These are phyloP conservation scores for Popillia japonica DNA, from an alignment of 1,140 invertebrate genomes.

Conservation along the genomic window DNA sequence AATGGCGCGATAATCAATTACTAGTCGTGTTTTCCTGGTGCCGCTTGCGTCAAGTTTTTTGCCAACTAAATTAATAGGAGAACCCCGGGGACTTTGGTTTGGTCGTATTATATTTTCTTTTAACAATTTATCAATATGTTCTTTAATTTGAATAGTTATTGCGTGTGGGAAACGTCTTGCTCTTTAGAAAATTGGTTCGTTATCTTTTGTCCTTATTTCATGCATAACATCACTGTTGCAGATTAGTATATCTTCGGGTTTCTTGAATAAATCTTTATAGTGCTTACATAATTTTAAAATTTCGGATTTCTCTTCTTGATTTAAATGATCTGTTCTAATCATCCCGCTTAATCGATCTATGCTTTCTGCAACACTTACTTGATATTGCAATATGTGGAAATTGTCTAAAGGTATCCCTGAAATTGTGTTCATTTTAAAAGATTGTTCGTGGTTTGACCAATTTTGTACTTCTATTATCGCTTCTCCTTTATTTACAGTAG, in stretches of 20 bases:
- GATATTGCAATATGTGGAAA: not conserved
- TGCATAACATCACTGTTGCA: conserved; percentile 21
- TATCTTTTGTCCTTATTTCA: conserved; percentile 14
- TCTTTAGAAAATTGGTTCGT: too few relatives aligned
- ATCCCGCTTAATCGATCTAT: not conserved
- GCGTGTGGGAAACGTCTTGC: too few relatives aligned
- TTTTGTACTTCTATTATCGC: not conserved
- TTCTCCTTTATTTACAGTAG: not conserved
- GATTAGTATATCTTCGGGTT: not conserved
- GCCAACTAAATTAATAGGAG: conserved; percentile 51
- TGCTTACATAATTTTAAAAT: conserved; percentile 1
- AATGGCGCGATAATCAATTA: conserved; percentile 59
- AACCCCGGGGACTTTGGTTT: conserved; percentile 48
- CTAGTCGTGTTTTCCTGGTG: conserved; percentile 54
- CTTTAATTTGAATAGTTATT: conserved; percentile 46
- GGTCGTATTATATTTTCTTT: conserved; percentile 51
- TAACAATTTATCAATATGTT: conserved; percentile 47
- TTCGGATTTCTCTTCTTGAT: not conserved
- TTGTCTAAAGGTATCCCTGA: not conserved
- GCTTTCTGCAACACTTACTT: not conserved
- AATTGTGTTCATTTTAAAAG: not conserved
- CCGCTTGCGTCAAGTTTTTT: conserved; percentile 55
- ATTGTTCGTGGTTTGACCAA: not conserved
- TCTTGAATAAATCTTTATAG: not conserved
- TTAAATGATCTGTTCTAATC: not conserved